phyloP scores from a whole-genome alignment of 2,797 vertebrate species.

The Ptychadena robeensis region DNA sequence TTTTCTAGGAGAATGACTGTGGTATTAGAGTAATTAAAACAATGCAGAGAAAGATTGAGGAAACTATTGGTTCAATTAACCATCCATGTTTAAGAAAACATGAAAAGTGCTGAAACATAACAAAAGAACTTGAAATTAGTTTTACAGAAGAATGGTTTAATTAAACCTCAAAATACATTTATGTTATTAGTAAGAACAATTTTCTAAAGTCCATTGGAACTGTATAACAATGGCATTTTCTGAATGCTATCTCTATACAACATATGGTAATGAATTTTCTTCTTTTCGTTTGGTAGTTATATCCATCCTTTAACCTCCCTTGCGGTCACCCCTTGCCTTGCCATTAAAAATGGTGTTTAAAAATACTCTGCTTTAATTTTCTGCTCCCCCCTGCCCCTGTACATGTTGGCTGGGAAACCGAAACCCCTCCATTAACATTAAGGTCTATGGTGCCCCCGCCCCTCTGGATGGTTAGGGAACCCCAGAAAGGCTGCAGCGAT shows the following conservation, averaged over 20 bases:
- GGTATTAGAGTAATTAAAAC: background rate
- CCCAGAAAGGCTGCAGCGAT: too few relatives aligned
- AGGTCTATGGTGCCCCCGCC: too few relatives aligned
- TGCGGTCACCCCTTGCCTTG: too few relatives aligned
- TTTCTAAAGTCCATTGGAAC: background rate
- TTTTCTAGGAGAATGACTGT: background rate
- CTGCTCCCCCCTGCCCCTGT: too few relatives aligned
- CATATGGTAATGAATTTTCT: too few relatives aligned
- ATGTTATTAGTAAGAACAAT: background rate
- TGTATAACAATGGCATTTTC: background rate
- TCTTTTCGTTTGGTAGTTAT: too few relatives aligned
- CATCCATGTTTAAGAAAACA: slow-evolving; percentile 6
- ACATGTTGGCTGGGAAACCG: too few relatives aligned
- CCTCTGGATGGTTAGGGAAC: too few relatives aligned
- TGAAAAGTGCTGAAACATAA: slow-evolving; percentile 2
- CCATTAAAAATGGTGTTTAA: too few relatives aligned
- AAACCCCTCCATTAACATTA: too few relatives aligned
- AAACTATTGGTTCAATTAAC: background rate
- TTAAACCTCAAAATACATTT: slow-evolving; percentile 9
- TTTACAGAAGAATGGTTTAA: slow-evolving; percentile 15
- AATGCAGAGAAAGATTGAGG: background rate
- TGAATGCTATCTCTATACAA: background rate
- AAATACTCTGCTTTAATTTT: too few relatives aligned
- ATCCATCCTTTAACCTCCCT: too few relatives aligned
- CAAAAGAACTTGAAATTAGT: background rate